A percentile compares a stretch with the other conserved stretches of the same genome.
These are phyloP conservation scores for Odontomachus brunneus DNA, from an alignment of 1,140 invertebrate genomes.

Conservation along the genomic window DNA sequence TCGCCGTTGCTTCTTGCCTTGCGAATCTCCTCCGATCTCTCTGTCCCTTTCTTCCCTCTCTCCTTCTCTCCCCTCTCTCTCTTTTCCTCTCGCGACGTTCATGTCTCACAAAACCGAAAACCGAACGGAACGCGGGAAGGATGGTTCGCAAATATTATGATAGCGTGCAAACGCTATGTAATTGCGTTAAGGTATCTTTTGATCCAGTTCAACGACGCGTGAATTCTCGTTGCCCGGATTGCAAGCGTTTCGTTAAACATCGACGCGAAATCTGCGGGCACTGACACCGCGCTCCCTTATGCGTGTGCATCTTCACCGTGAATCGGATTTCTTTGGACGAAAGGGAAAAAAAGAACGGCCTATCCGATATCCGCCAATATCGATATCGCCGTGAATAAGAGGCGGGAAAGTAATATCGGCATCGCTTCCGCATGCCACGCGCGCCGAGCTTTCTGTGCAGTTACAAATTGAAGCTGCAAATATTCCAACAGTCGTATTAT, in stretches of 20 bases:
- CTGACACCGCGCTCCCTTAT: neutral
- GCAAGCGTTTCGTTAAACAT: constrained; percentile 35
- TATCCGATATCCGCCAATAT: constrained; percentile 31
- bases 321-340: constrained; percentile 45
- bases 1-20: constrained; percentile 38
- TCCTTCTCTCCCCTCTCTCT: too few relatives aligned
- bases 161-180: constrained; percentile 44
- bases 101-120: constrained; percentile 31
- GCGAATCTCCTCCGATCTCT: neutral
- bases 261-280: constrained; percentile 27
- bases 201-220: constrained; percentile 42
- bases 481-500: neutral
- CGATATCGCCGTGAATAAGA: neutral
- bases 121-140: constrained; percentile 19
- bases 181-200: constrained; percentile 54
- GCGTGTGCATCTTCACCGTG: constrained; percentile 5
- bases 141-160: constrained; percentile 56
- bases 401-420: constrained; percentile 23
- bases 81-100: neutral
- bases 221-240: constrained; percentile 18
- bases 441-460: neutral
- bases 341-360: neutral
- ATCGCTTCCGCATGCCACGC: neutral
- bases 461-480: constrained; percentile 20
- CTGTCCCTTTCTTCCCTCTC: too few relatives aligned